Evolutionary conservation across 2,888 invertebrate genomes (phyloP).

Genomic region (Drosophila pegasa): DNA sequence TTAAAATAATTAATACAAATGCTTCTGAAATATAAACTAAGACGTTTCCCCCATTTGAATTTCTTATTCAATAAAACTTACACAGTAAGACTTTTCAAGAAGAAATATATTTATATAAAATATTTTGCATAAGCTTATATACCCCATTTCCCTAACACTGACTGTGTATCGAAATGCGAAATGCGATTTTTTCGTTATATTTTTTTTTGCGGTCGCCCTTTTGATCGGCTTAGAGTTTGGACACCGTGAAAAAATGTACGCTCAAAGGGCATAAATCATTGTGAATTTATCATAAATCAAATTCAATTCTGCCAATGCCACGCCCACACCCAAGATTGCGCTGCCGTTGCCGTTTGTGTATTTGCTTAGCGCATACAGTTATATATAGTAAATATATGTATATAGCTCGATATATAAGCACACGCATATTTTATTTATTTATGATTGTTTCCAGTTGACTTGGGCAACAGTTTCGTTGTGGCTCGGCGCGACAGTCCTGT

Average conservation of each 20-base stretch:
- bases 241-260: constrained; percentile 55
- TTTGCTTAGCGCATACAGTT: constrained; percentile 47
- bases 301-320: constrained; percentile 65
- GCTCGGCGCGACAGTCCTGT: constrained; percentile 12
- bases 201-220: constrained; percentile 54
- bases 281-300: constrained; percentile 79
- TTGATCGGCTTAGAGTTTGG: constrained; percentile 64
- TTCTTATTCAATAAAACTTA: too few relatives aligned
- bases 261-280: constrained; percentile 78
- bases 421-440: constrained; percentile 71
- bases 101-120: too few relatives aligned
- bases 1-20: too few relatives aligned
- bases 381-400: too few relatives aligned
- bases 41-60: too few relatives aligned
- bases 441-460: constrained; percentile 76
- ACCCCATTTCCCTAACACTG: not conserved
- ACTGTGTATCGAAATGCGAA: constrained; percentile 40
- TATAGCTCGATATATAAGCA: not conserved
- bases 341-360: constrained; percentile 16
- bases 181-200: constrained; percentile 37
- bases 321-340: constrained; percentile 9
- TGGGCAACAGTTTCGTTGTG: constrained; percentile 55
- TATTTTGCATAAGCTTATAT: too few relatives aligned
- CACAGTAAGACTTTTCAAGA: too few relatives aligned
- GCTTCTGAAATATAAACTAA: too few relatives aligned